Evolutionary conservation across 2,113 vertebrate genomes (phyloP).

Genomic region (Larimichthys polyactis): DNA sequence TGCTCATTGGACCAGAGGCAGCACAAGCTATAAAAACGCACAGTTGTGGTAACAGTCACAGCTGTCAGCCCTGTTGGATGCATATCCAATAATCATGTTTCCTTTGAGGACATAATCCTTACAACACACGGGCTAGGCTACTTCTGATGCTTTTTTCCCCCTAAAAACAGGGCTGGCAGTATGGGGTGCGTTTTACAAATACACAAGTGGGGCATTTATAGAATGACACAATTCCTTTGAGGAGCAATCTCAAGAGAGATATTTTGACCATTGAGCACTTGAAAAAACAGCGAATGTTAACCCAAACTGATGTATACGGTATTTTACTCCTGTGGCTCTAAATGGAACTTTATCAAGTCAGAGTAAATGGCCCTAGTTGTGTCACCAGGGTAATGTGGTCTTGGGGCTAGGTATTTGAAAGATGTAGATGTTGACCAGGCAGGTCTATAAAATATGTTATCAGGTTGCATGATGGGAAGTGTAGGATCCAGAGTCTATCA

Average conservation of each 20-base stretch:
- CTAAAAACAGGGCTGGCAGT: slow-evolving; percentile 23
- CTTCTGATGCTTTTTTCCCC: slow-evolving; percentile 23
- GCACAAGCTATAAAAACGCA: slow-evolving; percentile 32
- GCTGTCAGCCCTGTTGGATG: slow-evolving; percentile 23
- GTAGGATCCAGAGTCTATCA: background rate
- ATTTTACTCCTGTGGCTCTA: slow-evolving; percentile 15
- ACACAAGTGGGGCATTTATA: background rate
- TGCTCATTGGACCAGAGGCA: slow-evolving; percentile 40
- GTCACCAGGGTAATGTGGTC: background rate
- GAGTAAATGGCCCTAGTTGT: background rate
- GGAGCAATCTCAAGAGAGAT: slow-evolving; percentile 2
- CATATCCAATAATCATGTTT: slow-evolving; percentile 43
- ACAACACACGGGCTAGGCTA: slow-evolving; percentile 11
- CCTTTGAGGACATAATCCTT: slow-evolving; percentile 40
- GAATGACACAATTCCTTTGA: slow-evolving; percentile 15
- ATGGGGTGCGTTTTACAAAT: slow-evolving; percentile 12
- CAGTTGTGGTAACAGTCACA: slow-evolving; percentile 36
- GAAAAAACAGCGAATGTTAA: background rate
- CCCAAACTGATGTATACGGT: background rate
- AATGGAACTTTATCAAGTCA: slow-evolving; percentile 15
- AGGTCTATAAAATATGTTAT: background rate
- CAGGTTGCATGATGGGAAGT: background rate
- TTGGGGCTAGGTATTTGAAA: background rate
- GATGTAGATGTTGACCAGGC: background rate
- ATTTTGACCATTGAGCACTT: background rate